Evolutionary conservation across 2,888 invertebrate genomes (phyloP), one percentile per base, ranked within the genome.

Genomic region (Scelioninae gen. 1): DNA sequence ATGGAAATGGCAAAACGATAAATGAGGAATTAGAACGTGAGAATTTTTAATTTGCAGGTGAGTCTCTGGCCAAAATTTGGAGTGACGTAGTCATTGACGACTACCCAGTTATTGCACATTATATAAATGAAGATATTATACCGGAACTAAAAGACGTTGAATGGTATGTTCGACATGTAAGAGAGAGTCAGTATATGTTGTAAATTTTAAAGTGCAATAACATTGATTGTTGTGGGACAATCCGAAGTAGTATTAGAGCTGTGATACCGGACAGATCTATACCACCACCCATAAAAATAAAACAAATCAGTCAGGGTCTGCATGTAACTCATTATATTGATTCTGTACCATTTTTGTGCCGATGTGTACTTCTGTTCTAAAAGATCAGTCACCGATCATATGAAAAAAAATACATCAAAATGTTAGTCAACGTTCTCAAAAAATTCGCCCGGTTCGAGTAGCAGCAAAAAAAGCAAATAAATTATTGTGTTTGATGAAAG

Each of bases 51-150:
- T 60, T 85, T 53, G 91, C 90, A 40, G 90, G 90, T 16, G 83
- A 90, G 72, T 84, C 84, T 23, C 77, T 92, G 49, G 88, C 88
- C 34, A 85, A 89, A 79, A 84, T 91, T 45, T 92, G 91, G 89
- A 85, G 55, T 65, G 65, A 82, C 34, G 76, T 84, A 16, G 63
- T 85, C 5, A 89, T 91, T 71, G 90, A 91, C 84, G 82, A 83
- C 5, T 82, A 87, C 79, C 53, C 66, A 15, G 84, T 85, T 11
- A 45, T 74, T 31, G 84, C 84, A 5, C n/a, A n/a, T n/a, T n/a
- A n/a, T n/a, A n/a, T n/a, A n/a, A n/a, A n/a, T n/a, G 77, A 85
- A 49, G 86, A 82, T 9, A 53, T 71, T 0, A 31, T 15, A 5
- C 62, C 32, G 13, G 31, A 63, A n/a, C n/a, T n/a, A n/a, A n/a